Evolutionary conservation across 2,888 invertebrate genomes (phyloP), one percentile per base, ranked within the genome.

Genomic region (Leptopterna dolabrata): DNA sequence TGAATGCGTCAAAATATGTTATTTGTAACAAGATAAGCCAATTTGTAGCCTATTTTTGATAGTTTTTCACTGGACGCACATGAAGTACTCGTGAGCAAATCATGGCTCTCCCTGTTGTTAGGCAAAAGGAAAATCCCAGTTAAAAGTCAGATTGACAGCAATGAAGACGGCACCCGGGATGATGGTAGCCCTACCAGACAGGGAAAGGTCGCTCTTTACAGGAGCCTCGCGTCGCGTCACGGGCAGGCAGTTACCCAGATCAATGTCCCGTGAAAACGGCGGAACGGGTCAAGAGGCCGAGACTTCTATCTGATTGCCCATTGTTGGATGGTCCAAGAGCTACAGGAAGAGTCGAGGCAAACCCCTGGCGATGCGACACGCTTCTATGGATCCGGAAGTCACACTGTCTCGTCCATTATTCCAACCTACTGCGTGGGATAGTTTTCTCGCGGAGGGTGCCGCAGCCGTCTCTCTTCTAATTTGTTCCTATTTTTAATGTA

Each of bases 201-300:
- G 63, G 19, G 16, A 63, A 63, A 47, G 63, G 63, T 63, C 24
- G 63, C 63, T 19, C 63, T 63, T 63, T 63, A 63, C 24, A 63
- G 63, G 24, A 63, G 63, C n/a, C 24, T 55, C 55, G n/a, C 19
- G 55, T 73, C 73, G 73, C 30, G 73, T 73, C 73, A 73, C 73
- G 73, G 41, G 36, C 36, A 30, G 36, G 73, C 78, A 78, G 43
- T 78, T 78, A 78, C 27, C 45, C 78, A 3, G 78, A 78, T 43
- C 78, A 78, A 78, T 78, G 78, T 43, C 78, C 78, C 78, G 24
- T 78, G 78, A 78, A 78, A 78, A 78, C 78, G 78, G 41, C 78
- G 36, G 73, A 73, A 19, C 36, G 45, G 78, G 78, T 41, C 43
- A 78, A 78, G 78, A 78, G 27, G 78, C 45, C 41, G 27, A 27